Evolutionary conservation across 2,113 vertebrate genomes (phyloP).

Genomic region (Myotis lucifugus): DNA sequence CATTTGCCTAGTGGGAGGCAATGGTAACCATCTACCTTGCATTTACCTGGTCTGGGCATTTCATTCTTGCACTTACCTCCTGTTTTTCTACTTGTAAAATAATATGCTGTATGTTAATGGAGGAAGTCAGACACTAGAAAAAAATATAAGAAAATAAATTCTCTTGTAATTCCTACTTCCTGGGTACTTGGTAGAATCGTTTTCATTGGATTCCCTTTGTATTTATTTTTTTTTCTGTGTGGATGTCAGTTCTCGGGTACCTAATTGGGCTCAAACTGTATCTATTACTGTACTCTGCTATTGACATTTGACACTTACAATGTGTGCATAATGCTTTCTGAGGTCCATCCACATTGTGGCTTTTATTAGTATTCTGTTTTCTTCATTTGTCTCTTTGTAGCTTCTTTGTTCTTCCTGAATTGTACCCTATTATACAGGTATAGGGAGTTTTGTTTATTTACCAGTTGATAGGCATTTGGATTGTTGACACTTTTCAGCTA

Average conservation of each 20-base stretch:
- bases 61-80: neutral
- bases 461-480: neutral
- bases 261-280: neutral
- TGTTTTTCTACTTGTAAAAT: neutral
- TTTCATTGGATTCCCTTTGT: neutral
- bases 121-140: neutral
- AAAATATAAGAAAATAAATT: neutral
- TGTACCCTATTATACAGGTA: neutral
- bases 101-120: neutral
- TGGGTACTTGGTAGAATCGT: neutral
- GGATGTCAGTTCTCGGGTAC: neutral
- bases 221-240: neutral
- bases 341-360: neutral
- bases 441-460: neutral
- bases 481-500: neutral
- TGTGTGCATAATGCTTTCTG: neutral
- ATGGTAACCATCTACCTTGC: slow-evolving; percentile 58
- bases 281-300: neutral
- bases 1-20: slow-evolving; percentile 67
- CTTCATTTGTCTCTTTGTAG: neutral
- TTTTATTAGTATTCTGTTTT: neutral
- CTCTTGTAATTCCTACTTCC: neutral
- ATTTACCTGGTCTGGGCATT: neutral
- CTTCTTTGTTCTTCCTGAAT: neutral
- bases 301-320: neutral